Base-by-base conservation (phyloP, 2,113 vertebrate species). In the Irena cyanogastra region DNA sequence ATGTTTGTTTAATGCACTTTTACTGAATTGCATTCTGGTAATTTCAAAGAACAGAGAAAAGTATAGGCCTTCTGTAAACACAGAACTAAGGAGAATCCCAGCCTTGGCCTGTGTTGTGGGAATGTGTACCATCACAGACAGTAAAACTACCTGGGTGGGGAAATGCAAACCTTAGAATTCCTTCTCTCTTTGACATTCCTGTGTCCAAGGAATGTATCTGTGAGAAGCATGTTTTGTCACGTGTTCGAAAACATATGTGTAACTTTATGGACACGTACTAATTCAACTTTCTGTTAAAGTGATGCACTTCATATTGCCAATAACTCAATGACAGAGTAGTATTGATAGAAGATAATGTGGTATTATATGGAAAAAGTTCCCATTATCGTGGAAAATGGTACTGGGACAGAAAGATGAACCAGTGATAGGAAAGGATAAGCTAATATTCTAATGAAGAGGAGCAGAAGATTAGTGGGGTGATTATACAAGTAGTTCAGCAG, bases 101-200 rank as follows among this genome's bases (percentile, higher is more conserved):
- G 33, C n/a, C 61, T 33, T 52, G 30, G 16, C 21, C 41, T 80
- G 13, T 49, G n/a, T 19, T 76, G 23, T 70, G 66, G 66, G 13
- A 69, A 69, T 37, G 16, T 19, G 8, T 26, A 11, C 6, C 18
- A 26, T 44, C 2, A 0, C 15, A 44, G 56, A 28, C 8, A 65
- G 13, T 13, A 53, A n/a, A 64, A 65, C 23, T 27, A 49, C 4
- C 2, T 0, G 4, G 4, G 2, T 33, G 9, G 5, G 17, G 31
- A 49, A 79, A 30, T 56, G 50, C 1, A 60, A 53, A 64, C 30
- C 31, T 66, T 33, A 56, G 19, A 71, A 87, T 79, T 61, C 31
- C 49, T 83, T 75, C 60, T 28, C 18, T 53, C 82, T 16, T 13
- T 94, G n/a, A 7, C 9, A 44, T 37, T 18, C 66, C 21, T 68